Evolutionary conservation across 1,140 invertebrate species (phyloP).

Genomic region (Wasmannia auropunctata): DNA sequence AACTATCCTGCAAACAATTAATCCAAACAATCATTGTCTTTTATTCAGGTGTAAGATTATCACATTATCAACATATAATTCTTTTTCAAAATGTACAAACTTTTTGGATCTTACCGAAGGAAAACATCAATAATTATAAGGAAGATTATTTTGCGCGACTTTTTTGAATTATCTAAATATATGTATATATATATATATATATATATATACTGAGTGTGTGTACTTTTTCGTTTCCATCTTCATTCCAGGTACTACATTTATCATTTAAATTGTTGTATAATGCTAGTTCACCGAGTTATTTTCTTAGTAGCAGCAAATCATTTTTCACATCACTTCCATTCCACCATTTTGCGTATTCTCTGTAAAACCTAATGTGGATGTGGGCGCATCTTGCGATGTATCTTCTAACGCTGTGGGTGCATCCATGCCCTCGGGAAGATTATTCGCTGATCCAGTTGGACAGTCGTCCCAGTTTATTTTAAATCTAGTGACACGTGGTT

Average conservation of each 20-base stretch:
- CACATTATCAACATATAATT: slow-evolving; percentile 22
- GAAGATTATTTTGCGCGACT: slow-evolving; percentile 43
- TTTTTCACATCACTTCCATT: slow-evolving; percentile 84
- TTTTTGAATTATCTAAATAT: slow-evolving; percentile 65
- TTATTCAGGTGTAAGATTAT: slow-evolving; percentile 25
- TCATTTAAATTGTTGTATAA: slow-evolving; percentile 54
- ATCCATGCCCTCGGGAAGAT: slow-evolving; percentile 78
- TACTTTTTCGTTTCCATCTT: slow-evolving; percentile 35
- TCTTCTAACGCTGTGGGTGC: slow-evolving; percentile 80
- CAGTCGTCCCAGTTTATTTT: slow-evolving; percentile 99
- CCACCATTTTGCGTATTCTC: slow-evolving; percentile 83
- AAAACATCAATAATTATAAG: slow-evolving; percentile 28
- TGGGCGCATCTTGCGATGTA: slow-evolving; percentile 78
- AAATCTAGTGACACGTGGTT: slow-evolving; percentile 97
- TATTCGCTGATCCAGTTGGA: slow-evolving; percentile 79
- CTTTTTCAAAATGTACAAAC: slow-evolving; percentile 19
- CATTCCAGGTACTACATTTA: slow-evolving; percentile 68
- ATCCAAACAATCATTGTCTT: neutral
- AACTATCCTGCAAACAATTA: neutral
- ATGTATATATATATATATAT: slow-evolving; percentile 65
- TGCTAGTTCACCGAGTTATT: slow-evolving; percentile 11
- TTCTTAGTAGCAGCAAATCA: slow-evolving; percentile 29
- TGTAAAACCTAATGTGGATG: slow-evolving; percentile 80
- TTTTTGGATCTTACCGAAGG: neutral
- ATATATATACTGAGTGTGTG: slow-evolving; percentile 53